phyloP scores from a whole-genome alignment of 2,797 vertebrate species.

The Choloepus didactylus region DNA sequence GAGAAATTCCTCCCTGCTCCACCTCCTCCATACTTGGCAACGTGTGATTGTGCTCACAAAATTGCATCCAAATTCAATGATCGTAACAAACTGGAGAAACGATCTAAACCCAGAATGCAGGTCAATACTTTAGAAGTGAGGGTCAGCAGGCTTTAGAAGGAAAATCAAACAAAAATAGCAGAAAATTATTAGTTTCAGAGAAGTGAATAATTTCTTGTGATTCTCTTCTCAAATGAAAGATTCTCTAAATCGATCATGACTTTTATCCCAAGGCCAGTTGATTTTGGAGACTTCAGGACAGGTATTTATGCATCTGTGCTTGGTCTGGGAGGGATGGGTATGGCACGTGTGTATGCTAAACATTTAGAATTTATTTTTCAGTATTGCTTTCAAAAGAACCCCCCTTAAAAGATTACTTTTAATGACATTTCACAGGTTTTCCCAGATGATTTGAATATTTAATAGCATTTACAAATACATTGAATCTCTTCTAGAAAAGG shows the following conservation, averaged over 20 bases:
- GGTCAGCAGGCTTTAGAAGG: slow-evolving; percentile 51
- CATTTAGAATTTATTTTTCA: slow-evolving; percentile 65
- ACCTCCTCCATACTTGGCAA: background rate
- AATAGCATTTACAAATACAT: slow-evolving; percentile 72
- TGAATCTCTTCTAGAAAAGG: slow-evolving; percentile 75
- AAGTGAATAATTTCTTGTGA: slow-evolving; percentile 76
- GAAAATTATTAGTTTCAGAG: slow-evolving; percentile 72
- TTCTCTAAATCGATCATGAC: slow-evolving; percentile 52
- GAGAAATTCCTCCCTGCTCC: background rate
- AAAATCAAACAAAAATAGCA: slow-evolving; percentile 75
- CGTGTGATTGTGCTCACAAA: background rate
- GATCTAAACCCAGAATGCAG: slow-evolving; percentile 17
- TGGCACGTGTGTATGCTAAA: background rate
- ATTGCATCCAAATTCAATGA: background rate
- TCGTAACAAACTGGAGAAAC: slow-evolving; percentile 25
- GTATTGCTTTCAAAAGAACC: slow-evolving; percentile 74
- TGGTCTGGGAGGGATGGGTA: background rate
- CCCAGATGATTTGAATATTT: slow-evolving; percentile 74
- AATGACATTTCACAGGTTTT: slow-evolving; percentile 68
- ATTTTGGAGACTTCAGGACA: slow-evolving; percentile 44
- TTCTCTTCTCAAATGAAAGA: slow-evolving; percentile 71
- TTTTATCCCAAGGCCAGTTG: slow-evolving; percentile 59
- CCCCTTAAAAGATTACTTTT: slow-evolving; percentile 65
- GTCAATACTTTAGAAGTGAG: slow-evolving; percentile 10
- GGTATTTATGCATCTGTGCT: background rate